A percentile compares a stretch with the other conserved stretches of the same genome.
Conservation (phyloP, 2,113 vertebrate species). For the Amphilophus citrinellus region DNA sequence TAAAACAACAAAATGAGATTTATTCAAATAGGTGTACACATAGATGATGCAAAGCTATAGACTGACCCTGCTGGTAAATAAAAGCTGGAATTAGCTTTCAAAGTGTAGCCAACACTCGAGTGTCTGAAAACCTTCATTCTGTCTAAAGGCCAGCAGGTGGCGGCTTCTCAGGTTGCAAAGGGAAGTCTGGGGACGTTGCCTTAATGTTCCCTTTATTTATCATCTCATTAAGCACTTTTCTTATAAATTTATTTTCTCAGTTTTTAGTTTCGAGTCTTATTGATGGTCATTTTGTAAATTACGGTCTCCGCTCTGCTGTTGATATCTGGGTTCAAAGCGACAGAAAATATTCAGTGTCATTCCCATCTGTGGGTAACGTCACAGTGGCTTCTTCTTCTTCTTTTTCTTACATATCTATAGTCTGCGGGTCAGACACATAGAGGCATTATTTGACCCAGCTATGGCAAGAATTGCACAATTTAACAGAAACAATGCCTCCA, state of each 20-base stretch:
- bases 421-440: neutral
- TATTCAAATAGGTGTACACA: neutral
- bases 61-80: too few species aligned
- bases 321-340: neutral
- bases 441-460: neutral
- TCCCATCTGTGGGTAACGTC: neutral
- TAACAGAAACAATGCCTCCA: neutral
- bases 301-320: accelerated
- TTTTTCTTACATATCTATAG: neutral
- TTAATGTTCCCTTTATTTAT: neutral
- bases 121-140: neutral
- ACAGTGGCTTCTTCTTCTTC: neutral
- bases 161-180: neutral
- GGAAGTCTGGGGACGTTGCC: accelerated
- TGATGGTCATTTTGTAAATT: neutral
- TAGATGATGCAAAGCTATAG: accelerated
- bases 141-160: neutral
- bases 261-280: neutral
- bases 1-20: neutral
- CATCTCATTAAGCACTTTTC: neutral
- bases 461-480: neutral
- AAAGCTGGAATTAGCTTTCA: neutral
- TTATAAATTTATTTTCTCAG: neutral
- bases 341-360: neutral
- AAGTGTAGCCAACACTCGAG: accelerated